Evolutionary conservation across 2,888 invertebrate genomes (phyloP), one percentile per base, ranked within the genome.

Genomic region (Gisinianus flammeolus): DNA sequence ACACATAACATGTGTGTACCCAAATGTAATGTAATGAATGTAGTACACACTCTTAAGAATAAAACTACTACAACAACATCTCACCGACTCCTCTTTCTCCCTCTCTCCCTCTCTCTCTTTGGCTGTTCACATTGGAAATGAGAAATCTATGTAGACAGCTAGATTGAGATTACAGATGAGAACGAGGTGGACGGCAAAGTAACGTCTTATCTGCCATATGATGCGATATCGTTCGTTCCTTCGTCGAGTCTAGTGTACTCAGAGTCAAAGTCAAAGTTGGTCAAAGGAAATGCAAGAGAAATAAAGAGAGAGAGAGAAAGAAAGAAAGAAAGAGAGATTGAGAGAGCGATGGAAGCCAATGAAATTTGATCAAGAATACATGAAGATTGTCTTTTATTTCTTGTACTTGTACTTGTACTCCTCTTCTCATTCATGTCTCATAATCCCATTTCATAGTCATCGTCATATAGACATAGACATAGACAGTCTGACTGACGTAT

Each of bases 281-380:
- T n/a, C n/a, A n/a, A n/a, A n/a, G n/a, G n/a, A n/a, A n/a, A n/a
- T n/a, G n/a, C n/a, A n/a, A n/a, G n/a, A n/a, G n/a, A n/a, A n/a
- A 28, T 31, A 67, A 64, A 64, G 26, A 19, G 19, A 2, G 8
- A 16, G 28, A 64, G 64, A 28, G 16, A 64, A 52, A 1, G 52
- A 16, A 5, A 28, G 31, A 72, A 33, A n/a, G n/a, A 67, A 64
- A 64, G 26, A 19, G 19, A 2, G 8, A 16, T 6, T 26, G 64
- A 28, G 16, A 64, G 26, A 1, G 52, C 5, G 2, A 28, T 31
- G 58, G 24, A 72, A 58, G 72, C 33, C 58, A 56, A 72, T 62
- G 72, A 58, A 72, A 72, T 72, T 58, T 58, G 72, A 72, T 72
- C 72, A 58, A 72, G 56, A 58, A 71, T 54, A 71, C 28, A 58